A percentile compares a stretch with the other conserved stretches of the same genome.
phyloP scores from a whole-genome alignment of 2,797 vertebrate species.

The Sebastes trivittatus region DNA sequence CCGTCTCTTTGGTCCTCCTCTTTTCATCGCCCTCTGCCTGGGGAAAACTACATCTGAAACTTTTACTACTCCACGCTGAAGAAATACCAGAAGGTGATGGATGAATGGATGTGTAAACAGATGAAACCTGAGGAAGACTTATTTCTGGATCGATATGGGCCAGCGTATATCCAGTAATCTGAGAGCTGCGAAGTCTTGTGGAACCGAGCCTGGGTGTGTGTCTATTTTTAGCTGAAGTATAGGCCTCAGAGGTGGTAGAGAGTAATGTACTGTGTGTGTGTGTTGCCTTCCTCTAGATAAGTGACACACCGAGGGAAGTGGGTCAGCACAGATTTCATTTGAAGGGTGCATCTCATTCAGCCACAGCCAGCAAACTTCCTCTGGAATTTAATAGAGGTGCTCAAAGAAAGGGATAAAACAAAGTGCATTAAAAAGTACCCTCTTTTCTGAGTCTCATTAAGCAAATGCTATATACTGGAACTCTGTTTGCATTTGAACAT shows the following conservation, averaged over 20 bases:
- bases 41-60: slow-evolving; percentile 23
- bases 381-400: slow-evolving; percentile 60
- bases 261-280: slow-evolving; percentile 9
- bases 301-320: slow-evolving; percentile 70
- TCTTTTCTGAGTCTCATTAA: slow-evolving; percentile 53
- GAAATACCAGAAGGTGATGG: neutral
- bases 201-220: slow-evolving; percentile 21
- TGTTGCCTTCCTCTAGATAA: slow-evolving; percentile 50
- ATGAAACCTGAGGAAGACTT: slow-evolving; percentile 45
- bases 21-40: slow-evolving; percentile 4
- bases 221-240: slow-evolving; percentile 68
- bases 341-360: slow-evolving; percentile 61
- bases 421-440: slow-evolving; percentile 48
- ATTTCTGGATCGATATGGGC: slow-evolving; percentile 43
- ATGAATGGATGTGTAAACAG: slow-evolving; percentile 42
- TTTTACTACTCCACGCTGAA: slow-evolving; percentile 18
- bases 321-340: slow-evolving; percentile 70
- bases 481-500: slow-evolving; percentile 38
- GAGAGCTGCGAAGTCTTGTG: slow-evolving; percentile 44
- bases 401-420: slow-evolving; percentile 56
- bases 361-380: slow-evolving; percentile 51
- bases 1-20: neutral
- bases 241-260: slow-evolving; percentile 50
- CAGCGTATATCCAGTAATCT: slow-evolving; percentile 43
- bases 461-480: slow-evolving; percentile 3